Evolutionary conservation across 2,797 vertebrate species (phyloP), one percentile per base, ranked within the genome.

Genomic region (Lacerta viridis): DNA sequence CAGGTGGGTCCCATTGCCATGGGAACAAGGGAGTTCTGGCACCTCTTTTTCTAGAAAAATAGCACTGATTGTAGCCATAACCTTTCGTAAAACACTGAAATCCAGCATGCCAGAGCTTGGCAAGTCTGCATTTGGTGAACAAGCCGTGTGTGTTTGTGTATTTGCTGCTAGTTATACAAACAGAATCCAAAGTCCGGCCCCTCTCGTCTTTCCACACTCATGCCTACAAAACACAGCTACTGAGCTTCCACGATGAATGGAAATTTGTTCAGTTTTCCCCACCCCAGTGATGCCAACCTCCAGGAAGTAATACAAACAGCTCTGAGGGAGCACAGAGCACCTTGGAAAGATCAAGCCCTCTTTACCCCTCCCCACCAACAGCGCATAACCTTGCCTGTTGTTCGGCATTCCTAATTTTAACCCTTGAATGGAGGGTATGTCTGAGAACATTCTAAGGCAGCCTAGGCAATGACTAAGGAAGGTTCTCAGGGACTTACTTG

Each of bases 291-390:
- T 80, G 59, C 83, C 43, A 89, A 39, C 55, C 36, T 27, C 77
- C 55, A 50, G 77, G 41, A 61, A 80, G 87, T 50, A 39, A 75
- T 80, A 27, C 69, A 85, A 80, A 74, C 68, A 87, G 74, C 46
- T 61, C 68, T 2, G 27, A 80, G 86, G 50, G 61, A 85, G 29
- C 39, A 80, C 68, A 74, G 77, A 50, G n/a, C 50, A 80, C 36
- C 17, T 36, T 84, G 68, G 83, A 33, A 68, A 46, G 5, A 64
- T 41, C 77, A 85, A 61, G 55, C 11, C 36, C 66, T 84, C 36
- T 33, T 78, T 46, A 46, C 66, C n/a, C 6, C 13, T 64, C 80
- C 72, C 50, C 82, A 80, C 43, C 68, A 43, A 55, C 25, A 80
- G 50, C 27, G 29, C 39, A 81, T 43, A 64, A 43, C 50, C 55